phyloP scores from a whole-genome alignment of 2,888 invertebrate species.

The Argyresthia albistria region DNA sequence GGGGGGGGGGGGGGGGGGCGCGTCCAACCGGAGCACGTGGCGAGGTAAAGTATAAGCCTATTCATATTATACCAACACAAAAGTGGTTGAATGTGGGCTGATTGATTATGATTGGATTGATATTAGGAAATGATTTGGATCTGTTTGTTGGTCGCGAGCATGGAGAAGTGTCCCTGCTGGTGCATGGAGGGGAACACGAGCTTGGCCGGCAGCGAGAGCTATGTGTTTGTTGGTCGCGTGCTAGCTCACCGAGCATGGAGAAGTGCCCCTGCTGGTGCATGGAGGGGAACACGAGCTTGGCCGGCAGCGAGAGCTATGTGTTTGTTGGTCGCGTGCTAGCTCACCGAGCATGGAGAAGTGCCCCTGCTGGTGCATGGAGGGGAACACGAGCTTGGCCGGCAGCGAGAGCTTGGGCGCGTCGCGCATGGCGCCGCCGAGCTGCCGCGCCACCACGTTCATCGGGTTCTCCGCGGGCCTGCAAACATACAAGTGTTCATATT shows the following conservation, averaged over 20 bases:
- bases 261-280: conserved; percentile 97
- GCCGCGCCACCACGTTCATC: conserved; percentile 93
- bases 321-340: conserved; percentile 1
- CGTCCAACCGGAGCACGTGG: too few relatives aligned
- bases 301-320: conserved; percentile 88
- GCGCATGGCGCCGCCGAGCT: conserved; percentile 89
- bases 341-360: conserved; percentile 96
- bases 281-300: conserved; percentile 97
- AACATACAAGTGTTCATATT: not conserved
- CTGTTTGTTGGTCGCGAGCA: too few relatives aligned
- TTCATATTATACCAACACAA: too few relatives aligned
- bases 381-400: conserved; percentile 97
- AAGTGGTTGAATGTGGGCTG: too few relatives aligned
- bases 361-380: conserved; percentile 95
- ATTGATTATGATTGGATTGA: too few relatives aligned
- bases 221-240: conserved; percentile 95
- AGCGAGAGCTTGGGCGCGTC: conserved; percentile 96
- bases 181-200: conserved; percentile 98
- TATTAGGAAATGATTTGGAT: too few relatives aligned
- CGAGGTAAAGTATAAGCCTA: too few relatives aligned
- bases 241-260: conserved; percentile 75
- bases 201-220: conserved; percentile 96
- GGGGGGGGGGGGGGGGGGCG: too few relatives aligned
- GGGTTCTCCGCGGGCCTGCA: conserved; percentile 89
- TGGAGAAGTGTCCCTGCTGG: conserved; percentile 96